These are phyloP conservation scores for Drosophila koepferae DNA, from an alignment of 2,888 invertebrate species.

Conservation along the genomic window DNA sequence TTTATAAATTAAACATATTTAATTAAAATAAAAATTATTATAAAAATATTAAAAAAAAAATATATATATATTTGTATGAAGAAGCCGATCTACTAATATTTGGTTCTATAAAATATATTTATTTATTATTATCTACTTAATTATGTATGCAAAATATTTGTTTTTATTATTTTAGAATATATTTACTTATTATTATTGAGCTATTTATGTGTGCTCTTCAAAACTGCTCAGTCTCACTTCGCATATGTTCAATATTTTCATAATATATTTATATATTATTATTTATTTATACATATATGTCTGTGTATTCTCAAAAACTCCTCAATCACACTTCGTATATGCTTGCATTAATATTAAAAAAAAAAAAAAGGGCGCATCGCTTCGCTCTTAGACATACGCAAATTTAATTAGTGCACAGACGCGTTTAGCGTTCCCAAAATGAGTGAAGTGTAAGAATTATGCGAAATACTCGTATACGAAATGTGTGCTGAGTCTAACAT, in stretches of 20 bases:
- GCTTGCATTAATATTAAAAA: conserved; percentile 16
- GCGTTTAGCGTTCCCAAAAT: conserved; percentile 38
- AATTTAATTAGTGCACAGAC: conserved; percentile 71
- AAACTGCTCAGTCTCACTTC: no score
- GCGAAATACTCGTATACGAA: conserved; percentile 17
- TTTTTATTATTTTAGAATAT: no score
- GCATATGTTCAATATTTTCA: not conserved
- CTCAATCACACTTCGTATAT: conserved; percentile 11
- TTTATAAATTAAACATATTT: no score
- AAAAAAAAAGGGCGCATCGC: conserved; percentile 11
- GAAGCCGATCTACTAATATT: no score
- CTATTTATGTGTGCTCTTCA: no score
- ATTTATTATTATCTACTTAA: no score
- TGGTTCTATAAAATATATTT: no score
- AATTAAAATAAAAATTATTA: no score
- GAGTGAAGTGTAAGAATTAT: conserved; percentile 43
- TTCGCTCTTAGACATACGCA: conserved; percentile 42
- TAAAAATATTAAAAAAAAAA: no score
- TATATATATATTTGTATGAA: no score
- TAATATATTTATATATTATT: not conserved
- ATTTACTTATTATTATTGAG: no score
- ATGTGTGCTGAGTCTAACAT: conserved; percentile 28
- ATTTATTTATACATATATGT: not conserved
- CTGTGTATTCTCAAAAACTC: not conserved
- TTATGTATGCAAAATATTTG: no score